Evolutionary conservation across 2,888 invertebrate genomes (phyloP).

Genomic region (Beris morrisii): DNA sequence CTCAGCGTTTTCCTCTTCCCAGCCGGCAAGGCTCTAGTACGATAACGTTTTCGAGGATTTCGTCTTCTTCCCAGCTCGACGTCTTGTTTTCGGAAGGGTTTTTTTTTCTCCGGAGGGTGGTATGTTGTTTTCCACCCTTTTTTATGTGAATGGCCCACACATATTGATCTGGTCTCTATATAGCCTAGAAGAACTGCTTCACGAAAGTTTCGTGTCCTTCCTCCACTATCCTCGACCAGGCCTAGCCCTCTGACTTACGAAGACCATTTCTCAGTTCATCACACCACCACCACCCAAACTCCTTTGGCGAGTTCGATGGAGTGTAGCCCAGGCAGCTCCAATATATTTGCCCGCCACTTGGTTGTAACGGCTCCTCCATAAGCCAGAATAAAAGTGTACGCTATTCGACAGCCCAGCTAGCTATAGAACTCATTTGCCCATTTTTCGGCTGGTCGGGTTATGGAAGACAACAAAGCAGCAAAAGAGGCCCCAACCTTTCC

Average conservation of each 20-base stretch:
- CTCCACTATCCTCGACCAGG: slow-evolving; percentile 18
- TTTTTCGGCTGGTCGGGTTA: slow-evolving; percentile 21
- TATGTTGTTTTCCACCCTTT: slow-evolving; percentile 30
- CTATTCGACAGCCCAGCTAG: slow-evolving; percentile 21
- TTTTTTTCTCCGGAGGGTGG: slow-evolving; percentile 1
- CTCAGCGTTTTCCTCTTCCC: slow-evolving; percentile 9
- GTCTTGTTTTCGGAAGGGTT: not conserved
- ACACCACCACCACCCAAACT: slow-evolving; percentile 19
- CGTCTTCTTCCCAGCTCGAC: no score
- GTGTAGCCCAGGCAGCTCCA: slow-evolving; percentile 33
- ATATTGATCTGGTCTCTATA: slow-evolving; percentile 29
- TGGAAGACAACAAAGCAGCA: not conserved
- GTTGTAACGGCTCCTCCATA: slow-evolving; percentile 28
- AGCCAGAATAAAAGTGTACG: slow-evolving; percentile 16
- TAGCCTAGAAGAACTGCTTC: slow-evolving; percentile 18
- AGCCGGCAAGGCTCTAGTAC: not conserved
- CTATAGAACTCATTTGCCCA: slow-evolving; percentile 27
- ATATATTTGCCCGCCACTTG: slow-evolving; percentile 21
- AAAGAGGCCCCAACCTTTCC: not conserved
- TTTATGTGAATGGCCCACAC: slow-evolving; percentile 20
- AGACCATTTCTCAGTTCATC: slow-evolving; percentile 29
- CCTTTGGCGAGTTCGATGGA: slow-evolving; percentile 16
- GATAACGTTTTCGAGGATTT: no score
- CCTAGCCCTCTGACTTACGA: slow-evolving; percentile 16
- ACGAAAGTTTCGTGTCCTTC: slow-evolving; percentile 29